A percentile compares a stretch with the other conserved stretches of the same genome.
These are phyloP conservation scores for Dolichopus griseipennis DNA, from an alignment of 2,888 invertebrate genomes.

Conservation along the genomic window DNA sequence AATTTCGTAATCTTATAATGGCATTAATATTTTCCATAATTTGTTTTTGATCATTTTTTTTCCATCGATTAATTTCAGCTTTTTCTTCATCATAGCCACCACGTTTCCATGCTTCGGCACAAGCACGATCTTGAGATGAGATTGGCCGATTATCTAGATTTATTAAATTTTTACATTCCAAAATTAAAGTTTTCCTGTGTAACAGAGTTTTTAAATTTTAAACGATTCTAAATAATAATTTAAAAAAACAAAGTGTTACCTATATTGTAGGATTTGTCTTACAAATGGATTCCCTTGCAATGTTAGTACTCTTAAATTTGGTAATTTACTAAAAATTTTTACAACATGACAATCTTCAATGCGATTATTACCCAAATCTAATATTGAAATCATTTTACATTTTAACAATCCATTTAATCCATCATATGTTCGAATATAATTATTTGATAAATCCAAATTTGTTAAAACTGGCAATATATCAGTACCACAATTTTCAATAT, in stretches of 20 bases:
- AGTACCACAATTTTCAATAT: conserved; percentile 70
- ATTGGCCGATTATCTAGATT: conserved; percentile 88
- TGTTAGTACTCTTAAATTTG: conserved; percentile 65
- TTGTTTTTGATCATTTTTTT: conserved; percentile 35
- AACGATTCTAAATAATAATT: neutral
- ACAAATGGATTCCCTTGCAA: conserved; percentile 85
- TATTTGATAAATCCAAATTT: conserved; percentile 75
- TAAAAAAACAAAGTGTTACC: neutral
- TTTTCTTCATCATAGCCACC: conserved; percentile 42
- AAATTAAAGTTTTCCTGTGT: conserved; percentile 60
- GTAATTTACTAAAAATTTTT: conserved; percentile 63
- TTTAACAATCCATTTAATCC: conserved; percentile 52
- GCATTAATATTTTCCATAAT: conserved; percentile 38
- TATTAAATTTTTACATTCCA: conserved; percentile 53
- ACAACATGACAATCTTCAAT: conserved; percentile 72
- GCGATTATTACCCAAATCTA: conserved; percentile 83
- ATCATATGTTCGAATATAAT: conserved; percentile 52
- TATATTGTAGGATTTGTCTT: conserved; percentile 70
- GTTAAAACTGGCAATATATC: conserved; percentile 64
- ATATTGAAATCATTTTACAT: conserved; percentile 61
- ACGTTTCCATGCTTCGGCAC: conserved; percentile 81
- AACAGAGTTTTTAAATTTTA: neutral
- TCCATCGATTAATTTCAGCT: conserved; percentile 38
- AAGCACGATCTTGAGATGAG: conserved; percentile 80
- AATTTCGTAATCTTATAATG: neutral